Evolutionary conservation across 2,797 vertebrate genomes (phyloP).

Genomic region (Xiphophorus birchmanni): DNA sequence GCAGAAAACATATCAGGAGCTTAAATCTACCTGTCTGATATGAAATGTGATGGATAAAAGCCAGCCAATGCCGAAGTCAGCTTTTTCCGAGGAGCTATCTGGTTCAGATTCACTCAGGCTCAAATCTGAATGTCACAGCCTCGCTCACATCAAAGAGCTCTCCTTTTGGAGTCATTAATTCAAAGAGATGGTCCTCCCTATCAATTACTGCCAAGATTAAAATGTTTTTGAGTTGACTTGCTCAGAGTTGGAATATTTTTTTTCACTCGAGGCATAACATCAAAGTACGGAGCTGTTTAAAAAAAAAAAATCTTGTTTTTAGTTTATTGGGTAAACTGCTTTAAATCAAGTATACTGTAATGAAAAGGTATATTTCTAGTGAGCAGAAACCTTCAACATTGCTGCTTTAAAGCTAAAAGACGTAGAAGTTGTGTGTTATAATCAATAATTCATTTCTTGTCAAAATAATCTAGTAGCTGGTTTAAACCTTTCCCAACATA

Average conservation of each 20-base stretch:
- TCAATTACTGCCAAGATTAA: conserved; percentile 74
- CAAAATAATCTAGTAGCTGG: conserved; percentile 1
- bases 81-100: conserved; percentile 70
- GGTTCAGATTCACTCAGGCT: conserved; percentile 69
- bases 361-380: conserved; percentile 4
- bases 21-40: conserved; percentile 75
- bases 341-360: conserved; percentile 10
- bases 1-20: conserved; percentile 47
- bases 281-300: conserved; percentile 36
- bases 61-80: conserved; percentile 72
- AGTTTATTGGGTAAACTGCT: conserved; percentile 25
- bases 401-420: background rate
- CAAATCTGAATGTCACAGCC: conserved; percentile 77
- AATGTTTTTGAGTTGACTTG: conserved; percentile 70
- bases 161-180: conserved; percentile 74
- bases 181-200: conserved; percentile 64
- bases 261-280: conserved; percentile 55
- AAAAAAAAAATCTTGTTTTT: conserved; percentile 30
- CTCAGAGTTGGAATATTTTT: conserved; percentile 40
- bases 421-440: background rate
- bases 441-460: conserved; percentile 16
- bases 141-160: conserved; percentile 72
- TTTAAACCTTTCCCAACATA: background rate
- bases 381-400: background rate
- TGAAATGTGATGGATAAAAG: conserved; percentile 74